Percentiles rank a stretch among this genome's conserved stretches.
These are phyloP conservation scores for Chloroclystis v-ata DNA, from an alignment of 2,888 invertebrate species.

Conservation along the genomic window DNA sequence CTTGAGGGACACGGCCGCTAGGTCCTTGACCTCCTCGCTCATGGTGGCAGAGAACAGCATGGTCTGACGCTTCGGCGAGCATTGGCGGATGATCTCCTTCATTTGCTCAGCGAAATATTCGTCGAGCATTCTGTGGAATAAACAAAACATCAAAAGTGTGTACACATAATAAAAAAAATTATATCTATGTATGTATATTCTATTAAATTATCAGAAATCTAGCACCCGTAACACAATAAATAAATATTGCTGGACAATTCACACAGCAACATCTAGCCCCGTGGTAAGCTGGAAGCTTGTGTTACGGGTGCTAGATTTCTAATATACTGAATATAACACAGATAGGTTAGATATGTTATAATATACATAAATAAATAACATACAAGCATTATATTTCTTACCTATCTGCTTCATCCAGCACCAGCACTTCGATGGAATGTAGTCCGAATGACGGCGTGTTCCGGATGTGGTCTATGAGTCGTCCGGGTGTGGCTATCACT, in stretches of 20 bases:
- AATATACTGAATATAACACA: too few species aligned
- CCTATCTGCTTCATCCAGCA: constrained; percentile 83
- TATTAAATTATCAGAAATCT: not conserved
- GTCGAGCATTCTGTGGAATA: constrained; percentile 90
- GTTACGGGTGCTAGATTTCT: too few species aligned
- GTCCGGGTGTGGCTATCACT: constrained; percentile 98
- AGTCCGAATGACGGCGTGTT: constrained; percentile 96
- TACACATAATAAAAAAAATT: not conserved
- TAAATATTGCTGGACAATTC: too few species aligned
- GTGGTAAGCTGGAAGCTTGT: too few species aligned
- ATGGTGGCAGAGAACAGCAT: constrained; percentile 99
- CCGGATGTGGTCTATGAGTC: constrained; percentile 97
- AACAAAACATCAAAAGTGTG: too few species aligned
- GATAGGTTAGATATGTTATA: too few species aligned
- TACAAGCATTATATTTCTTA: constrained; percentile 24
- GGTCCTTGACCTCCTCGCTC: constrained; percentile 97
- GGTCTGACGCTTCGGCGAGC: constrained; percentile 94
- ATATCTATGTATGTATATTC: not conserved
- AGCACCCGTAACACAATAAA: not conserved
- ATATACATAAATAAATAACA: too few species aligned
- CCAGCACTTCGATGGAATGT: constrained; percentile 91
- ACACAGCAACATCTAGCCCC: too few species aligned
- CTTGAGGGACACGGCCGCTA: constrained; percentile 94
- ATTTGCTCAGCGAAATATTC: constrained; percentile 99
- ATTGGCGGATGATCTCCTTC: constrained; percentile 97